Evolutionary conservation across 2,113 vertebrate genomes (phyloP).

Genomic region (Chionis minor): DNA sequence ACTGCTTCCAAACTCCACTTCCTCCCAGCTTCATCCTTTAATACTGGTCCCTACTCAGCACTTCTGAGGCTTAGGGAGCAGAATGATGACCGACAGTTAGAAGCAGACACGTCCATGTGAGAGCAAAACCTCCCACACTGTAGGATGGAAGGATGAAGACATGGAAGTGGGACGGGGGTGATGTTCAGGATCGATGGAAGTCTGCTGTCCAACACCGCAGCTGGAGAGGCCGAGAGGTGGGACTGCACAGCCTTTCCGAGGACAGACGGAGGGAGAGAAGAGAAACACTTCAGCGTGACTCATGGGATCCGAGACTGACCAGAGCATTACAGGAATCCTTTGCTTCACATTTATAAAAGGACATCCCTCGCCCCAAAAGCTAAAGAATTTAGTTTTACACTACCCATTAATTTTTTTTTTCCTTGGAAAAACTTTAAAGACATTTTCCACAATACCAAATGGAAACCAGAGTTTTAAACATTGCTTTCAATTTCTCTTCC

Average conservation of each 20-base stretch:
- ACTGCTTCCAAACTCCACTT: background rate
- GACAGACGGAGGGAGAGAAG: slow-evolving; percentile 9
- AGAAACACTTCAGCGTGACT: slow-evolving; percentile 28
- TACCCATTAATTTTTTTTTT: background rate
- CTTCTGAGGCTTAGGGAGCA: background rate
- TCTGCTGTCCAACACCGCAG: background rate
- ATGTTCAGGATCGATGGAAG: background rate
- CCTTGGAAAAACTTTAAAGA: background rate
- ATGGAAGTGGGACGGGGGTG: background rate
- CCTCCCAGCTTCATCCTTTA: background rate
- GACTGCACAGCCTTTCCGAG: background rate
- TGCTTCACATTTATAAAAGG: slow-evolving; percentile 39
- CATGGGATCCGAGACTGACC: slow-evolving; percentile 33
- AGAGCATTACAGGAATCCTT: slow-evolving; percentile 39
- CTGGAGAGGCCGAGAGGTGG: background rate
- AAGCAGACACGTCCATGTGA: background rate
- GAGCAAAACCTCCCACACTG: background rate
- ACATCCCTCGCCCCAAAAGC: background rate
- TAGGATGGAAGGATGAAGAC: background rate
- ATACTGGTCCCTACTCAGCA: background rate
- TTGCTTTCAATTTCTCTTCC: background rate
- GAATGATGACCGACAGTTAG: background rate
- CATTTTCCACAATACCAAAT: background rate
- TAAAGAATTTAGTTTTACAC: background rate
- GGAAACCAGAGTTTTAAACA: background rate